Evolutionary conservation across 2,888 invertebrate species (phyloP), one percentile per base, ranked within the genome.

Genomic region (Agelastica alni): DNA sequence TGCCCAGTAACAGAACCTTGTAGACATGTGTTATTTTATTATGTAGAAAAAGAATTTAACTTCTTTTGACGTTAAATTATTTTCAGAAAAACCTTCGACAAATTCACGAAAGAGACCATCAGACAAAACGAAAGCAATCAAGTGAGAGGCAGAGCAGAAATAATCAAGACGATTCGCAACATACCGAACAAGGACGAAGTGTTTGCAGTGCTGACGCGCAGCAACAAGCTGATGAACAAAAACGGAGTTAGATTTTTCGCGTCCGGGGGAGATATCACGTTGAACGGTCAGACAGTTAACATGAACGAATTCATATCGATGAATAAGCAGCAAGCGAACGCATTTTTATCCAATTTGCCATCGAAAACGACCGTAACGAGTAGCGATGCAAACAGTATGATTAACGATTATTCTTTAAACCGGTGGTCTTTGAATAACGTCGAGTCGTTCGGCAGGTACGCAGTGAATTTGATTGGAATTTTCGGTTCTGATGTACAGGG

Each of bases 41-140:
- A n/a, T n/a, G n/a, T n/a, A n/a, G n/a, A n/a, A n/a, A n/a, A n/a
- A n/a, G n/a, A n/a, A n/a, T n/a, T n/a, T n/a, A n/a, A n/a, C n/a
- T n/a, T n/a, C n/a, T n/a, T n/a, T n/a, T n/a, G n/a, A n/a, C n/a
- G n/a, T n/a, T n/a, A n/a, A n/a, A n/a, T n/a, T n/a, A 14, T n/a
- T 65, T 63, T 17, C 73, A 83, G 84, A 60, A 83, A 80, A 79
- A 81, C 81, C 46, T 83, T 83, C 64, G 80, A 81, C 64, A 83
- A 83, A 70, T 68, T 83, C 62, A 75, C 80, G 64, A 82, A 81
- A 1, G 82, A 83, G 65, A 80, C 83, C 0, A 73, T 82, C 12
- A 69, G 80, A 26, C 68, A 77, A 1, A 77, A 80, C 61, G 59
- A 69, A 22, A 81, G 82, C 16, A 64, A 77, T 4, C 67, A 77